Base-by-base conservation (phyloP, 1,140 invertebrate species). In the Drosophila melanica region DNA sequence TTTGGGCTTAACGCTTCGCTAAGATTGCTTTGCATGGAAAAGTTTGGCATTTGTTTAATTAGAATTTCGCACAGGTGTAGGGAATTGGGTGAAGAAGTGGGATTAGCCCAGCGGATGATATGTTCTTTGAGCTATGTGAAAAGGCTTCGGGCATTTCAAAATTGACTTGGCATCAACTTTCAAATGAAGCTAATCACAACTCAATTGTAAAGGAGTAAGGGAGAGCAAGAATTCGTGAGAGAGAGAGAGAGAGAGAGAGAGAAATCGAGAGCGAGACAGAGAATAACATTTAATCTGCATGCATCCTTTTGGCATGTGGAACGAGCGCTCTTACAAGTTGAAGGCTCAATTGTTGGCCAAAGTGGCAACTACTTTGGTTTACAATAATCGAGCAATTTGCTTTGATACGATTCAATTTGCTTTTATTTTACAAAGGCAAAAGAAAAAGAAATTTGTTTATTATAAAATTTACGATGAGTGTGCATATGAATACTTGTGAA, bases 31-130 rank as follows among this genome's bases (percentile, higher is more conserved):
- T 73, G 70, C 55, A 68, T 76, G 33, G 18, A 62, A 87, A 81
- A 86, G 75, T 86, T 86, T 82, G 79, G 82, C 82, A 87, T 86
- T 86, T 87, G 81, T 86, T 87, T 86, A 86, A 86, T 86, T 86
- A 82, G 81, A 86, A 86, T 86, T 87, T 81, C 50, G 9, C 42
- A 55, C 35, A 73, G 65, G 70, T 68, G 54, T 30, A 48, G 60
- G 42, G 37, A 27, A 35, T 64, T 47, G 20, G 20, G 18, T 2
- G 42, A 14, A 20, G 42, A 14, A 20, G 9, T 11, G 30, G 39
- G 48, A 16, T 59, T 27, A 14, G 30, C 35, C 47, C 14, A n/a
- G 18, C n/a, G 53, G 9, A 47, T 20, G 30, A 37, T 18, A 44
- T 16, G 39, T 30, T 50, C 60, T 58, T 71, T 51, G 62, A 47